Conservation (phyloP, 1,140 invertebrate species). For the Pseudoatta argentina region DNA sequence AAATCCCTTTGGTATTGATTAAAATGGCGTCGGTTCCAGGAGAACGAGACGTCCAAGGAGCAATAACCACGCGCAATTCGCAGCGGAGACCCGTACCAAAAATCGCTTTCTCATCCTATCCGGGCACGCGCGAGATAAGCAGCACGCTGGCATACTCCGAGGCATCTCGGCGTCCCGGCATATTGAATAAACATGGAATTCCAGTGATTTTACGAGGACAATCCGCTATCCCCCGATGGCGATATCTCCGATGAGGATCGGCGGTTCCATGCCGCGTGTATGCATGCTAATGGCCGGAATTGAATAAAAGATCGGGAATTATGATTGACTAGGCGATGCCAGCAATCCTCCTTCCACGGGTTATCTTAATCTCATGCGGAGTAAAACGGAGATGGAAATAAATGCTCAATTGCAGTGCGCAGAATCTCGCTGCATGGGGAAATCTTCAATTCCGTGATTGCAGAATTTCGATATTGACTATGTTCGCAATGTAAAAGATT, state of each 20-base stretch:
- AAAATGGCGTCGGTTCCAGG: constrained; percentile 42
- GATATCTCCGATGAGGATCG: constrained; percentile 69
- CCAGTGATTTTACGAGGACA: constrained; percentile 85
- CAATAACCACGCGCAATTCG: constrained; percentile 40
- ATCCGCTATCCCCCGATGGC: constrained; percentile 63
- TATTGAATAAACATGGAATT: constrained; percentile 87
- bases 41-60: constrained; percentile 13
- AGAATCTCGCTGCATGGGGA: background rate
- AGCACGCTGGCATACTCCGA: background rate
- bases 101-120: constrained; percentile 52
- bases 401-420: background rate
- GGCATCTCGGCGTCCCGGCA: constrained; percentile 50
- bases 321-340: constrained; percentile 78
- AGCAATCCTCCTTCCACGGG: background rate
- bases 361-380: constrained; percentile 58
- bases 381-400: constrained; percentile 47
- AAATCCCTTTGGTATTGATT: constrained; percentile 48
- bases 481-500: background rate
- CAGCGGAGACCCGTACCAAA: constrained; percentile 7
- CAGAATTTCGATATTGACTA: background rate
- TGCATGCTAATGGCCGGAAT: constrained; percentile 85
- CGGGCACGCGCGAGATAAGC: constrained; percentile 62
- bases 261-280: constrained; percentile 77
- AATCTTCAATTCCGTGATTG: background rate
- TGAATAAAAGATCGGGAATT: constrained; percentile 86